These are phyloP conservation scores for Thalassophryne amazonica DNA, from an alignment of 2,797 vertebrate species.

Conservation along the genomic window DNA sequence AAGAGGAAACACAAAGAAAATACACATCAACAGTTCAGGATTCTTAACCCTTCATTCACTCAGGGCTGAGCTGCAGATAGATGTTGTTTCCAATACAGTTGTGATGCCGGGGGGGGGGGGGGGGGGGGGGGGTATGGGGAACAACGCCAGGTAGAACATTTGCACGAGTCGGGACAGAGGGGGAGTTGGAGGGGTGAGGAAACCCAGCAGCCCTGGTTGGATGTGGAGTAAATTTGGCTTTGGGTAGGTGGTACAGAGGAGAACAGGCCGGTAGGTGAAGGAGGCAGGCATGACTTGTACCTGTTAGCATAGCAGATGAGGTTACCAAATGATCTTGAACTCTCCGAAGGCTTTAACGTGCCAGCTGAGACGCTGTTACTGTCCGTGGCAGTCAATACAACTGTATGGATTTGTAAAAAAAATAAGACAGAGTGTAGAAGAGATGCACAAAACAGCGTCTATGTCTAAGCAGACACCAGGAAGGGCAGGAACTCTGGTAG, in stretches of 20 bases:
- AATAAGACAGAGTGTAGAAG: conserved; percentile 78
- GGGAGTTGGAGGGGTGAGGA: neutral
- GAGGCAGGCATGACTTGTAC: conserved; percentile 83
- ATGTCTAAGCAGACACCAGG: conserved; percentile 51
- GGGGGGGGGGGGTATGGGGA: conserved; percentile 52
- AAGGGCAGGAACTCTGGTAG: conserved; percentile 26
- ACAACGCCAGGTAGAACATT: conserved; percentile 49
- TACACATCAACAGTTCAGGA: neutral
- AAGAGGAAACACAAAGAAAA: conserved; percentile 7
- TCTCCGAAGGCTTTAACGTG: conserved; percentile 97
- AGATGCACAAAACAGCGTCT: conserved; percentile 66
- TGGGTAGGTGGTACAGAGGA: conserved; percentile 43
- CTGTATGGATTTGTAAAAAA: conserved; percentile 84
- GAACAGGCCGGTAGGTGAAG: conserved; percentile 55
- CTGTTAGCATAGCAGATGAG: conserved; percentile 88
- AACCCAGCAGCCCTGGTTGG: conserved; percentile 13
- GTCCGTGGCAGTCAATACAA: conserved; percentile 95
- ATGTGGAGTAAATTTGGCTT: conserved; percentile 38
- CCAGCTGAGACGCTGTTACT: conserved; percentile 92
- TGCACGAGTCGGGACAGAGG: conserved; percentile 28
- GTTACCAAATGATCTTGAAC: conserved; percentile 93
- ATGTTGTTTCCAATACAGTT: conserved; percentile 31
- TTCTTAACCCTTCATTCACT: conserved; percentile 5
- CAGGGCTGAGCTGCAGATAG: conserved; percentile 14
- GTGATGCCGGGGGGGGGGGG: conserved; percentile 16